These are phyloP conservation scores for Dicerorhinus sumatrensis DNA, from an alignment of 2,113 vertebrate species.

Conservation along the genomic window DNA sequence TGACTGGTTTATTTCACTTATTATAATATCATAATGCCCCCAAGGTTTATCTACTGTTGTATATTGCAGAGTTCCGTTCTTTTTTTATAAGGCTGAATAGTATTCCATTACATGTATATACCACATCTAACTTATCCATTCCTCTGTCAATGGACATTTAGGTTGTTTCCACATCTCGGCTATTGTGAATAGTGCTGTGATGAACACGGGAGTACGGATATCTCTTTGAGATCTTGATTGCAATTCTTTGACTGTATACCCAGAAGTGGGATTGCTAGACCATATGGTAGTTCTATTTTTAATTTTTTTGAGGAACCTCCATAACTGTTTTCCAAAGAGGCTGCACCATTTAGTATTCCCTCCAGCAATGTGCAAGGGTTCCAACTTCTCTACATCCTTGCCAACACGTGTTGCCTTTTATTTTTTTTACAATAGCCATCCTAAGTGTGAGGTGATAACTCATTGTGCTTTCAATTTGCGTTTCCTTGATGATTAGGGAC, in stretches of 20 bases:
- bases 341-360: not conserved
- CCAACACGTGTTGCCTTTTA: not conserved
- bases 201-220: too few relatives aligned
- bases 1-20: not conserved
- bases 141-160: not conserved
- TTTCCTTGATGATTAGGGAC: not conserved
- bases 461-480: not conserved
- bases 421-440: not conserved
- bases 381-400: not conserved
- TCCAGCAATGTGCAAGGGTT: not conserved
- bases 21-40: too few relatives aligned
- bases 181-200: not conserved
- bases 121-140: not conserved
- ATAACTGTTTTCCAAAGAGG: not conserved
- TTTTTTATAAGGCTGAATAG: not conserved
- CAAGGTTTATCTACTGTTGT: not conserved
- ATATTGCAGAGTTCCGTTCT: not conserved
- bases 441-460: not conserved
- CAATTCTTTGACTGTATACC: not conserved
- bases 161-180: too few relatives aligned
- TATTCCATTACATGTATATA: not conserved
- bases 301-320: not conserved
- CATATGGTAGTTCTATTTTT: not conserved
- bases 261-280: not conserved
- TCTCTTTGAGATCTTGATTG: not conserved